Evolutionary conservation across 1,140 invertebrate genomes (phyloP).

Genomic region (Cotesia chilonis): DNA sequence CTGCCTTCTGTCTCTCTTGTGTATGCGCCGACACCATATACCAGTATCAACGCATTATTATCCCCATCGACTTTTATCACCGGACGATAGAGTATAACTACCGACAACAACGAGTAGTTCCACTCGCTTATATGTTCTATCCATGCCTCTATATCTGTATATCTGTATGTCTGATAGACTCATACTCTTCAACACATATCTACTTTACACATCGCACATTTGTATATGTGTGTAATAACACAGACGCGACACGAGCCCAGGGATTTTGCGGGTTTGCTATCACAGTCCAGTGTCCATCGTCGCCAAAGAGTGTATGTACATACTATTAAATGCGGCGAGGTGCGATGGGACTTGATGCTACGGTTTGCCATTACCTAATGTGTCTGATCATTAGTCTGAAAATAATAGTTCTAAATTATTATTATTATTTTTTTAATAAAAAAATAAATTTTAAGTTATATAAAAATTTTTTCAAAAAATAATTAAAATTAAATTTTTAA

Average conservation of each 20-base stretch:
- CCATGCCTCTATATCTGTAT: background rate
- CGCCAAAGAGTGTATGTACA: background rate
- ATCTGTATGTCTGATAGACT: too few species aligned
- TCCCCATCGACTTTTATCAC: conserved; percentile 57
- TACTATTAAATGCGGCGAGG: background rate
- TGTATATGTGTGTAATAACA: too few species aligned
- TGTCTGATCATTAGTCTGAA: background rate
- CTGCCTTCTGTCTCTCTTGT: conserved; percentile 13
- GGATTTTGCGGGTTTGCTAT: too few species aligned
- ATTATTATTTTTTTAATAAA: too few species aligned
- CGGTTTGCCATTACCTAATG: background rate
- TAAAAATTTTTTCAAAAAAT: too few species aligned
- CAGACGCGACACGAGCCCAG: too few species aligned
- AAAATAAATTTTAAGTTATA: too few species aligned
- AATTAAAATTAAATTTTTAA: too few species aligned
- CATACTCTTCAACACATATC: too few species aligned
- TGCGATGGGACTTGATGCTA: conserved; percentile 1
- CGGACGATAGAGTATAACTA: conserved; percentile 46
- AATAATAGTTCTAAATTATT: too few species aligned
- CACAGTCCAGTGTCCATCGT: too few species aligned
- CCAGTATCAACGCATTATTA: conserved; percentile 52
- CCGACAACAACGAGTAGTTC: background rate
- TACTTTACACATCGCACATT: too few species aligned
- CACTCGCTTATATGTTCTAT: background rate
- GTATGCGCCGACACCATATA: background rate